phyloP scores from a whole-genome alignment of 1,140 invertebrate genomes.

The Diachasma alloeum region DNA sequence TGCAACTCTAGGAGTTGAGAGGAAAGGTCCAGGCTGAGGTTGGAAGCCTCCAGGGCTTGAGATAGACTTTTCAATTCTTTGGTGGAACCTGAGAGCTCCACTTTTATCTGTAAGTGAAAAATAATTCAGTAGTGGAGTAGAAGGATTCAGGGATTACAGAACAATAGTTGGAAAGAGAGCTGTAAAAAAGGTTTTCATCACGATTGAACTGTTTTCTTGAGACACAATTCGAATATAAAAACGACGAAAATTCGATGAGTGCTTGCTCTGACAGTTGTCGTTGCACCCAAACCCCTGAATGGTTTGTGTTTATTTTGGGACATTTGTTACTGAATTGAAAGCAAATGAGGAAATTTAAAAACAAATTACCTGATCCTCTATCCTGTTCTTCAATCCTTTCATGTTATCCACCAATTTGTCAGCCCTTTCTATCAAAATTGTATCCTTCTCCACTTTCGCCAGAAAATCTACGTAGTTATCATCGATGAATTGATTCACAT shows the following conservation, averaged over 20 bases:
- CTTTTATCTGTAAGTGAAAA: conserved; percentile 61
- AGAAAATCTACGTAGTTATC: conserved; percentile 67
- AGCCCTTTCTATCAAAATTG: conserved; percentile 62
- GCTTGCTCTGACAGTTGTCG: too few relatives aligned
- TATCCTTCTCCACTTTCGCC: conserved; percentile 63
- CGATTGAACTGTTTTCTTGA: too few relatives aligned
- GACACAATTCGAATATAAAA: too few relatives aligned
- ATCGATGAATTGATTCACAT: conserved; percentile 66
- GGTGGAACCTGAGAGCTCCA: conserved; percentile 66
- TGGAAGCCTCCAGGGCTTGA: conserved; percentile 64
- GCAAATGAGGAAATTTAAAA: neutral
- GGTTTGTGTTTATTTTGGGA: too few relatives aligned
- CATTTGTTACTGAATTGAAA: neutral
- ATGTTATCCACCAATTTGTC: conserved; percentile 64
- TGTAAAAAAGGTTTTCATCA: too few relatives aligned
- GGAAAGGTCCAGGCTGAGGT: conserved; percentile 64
- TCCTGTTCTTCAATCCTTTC: conserved; percentile 61
- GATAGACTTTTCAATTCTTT: conserved; percentile 67
- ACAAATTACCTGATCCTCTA: conserved; percentile 60
- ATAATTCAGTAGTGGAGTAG: too few relatives aligned
- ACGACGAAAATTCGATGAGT: too few relatives aligned
- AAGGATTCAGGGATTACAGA: too few relatives aligned
- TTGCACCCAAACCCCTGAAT: too few relatives aligned
- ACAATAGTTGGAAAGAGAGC: too few relatives aligned
- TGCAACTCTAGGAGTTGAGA: conserved; percentile 65